Evolutionary conservation across 2,797 vertebrate species (phyloP), one percentile per base, ranked within the genome.

Genomic region (Centroberyx gerrardi): DNA sequence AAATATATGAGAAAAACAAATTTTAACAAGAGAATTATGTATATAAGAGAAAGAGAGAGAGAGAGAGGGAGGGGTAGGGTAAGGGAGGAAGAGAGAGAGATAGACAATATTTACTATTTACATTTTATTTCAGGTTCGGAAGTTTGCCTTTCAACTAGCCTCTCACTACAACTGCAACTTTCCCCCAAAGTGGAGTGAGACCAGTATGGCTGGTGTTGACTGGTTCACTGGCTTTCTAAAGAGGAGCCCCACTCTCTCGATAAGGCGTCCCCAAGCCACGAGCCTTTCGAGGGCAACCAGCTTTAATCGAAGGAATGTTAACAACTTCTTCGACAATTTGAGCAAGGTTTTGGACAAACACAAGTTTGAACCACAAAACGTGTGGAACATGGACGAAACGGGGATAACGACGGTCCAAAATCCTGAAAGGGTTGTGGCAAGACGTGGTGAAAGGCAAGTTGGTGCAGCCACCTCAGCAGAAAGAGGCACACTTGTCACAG

Each of bases 221-320:
- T 36, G 46, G 44, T 64, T 64, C 28, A 64, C 28, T 64, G 28
- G 62, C 62, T 64, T 64, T 64, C 28, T 64, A 8, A 51, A n/a
- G n/a, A n/a, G n/a, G n/a, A n/a, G n/a, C 28, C 29, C 44, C 62
- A 64, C 46, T 51, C 17, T 64, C 46, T 49, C 13, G 46, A 63
- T 49, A 63, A n/a, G 62, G 17, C 15, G 14, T 51, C 62, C 62
- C 28, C 44, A 63, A 33, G 42, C 62, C 15, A 48, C 27, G 10
- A 49, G 44, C 46, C 29, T 51, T 51, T 63, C 28, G 28, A 51
- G 28, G 27, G 44, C 46, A 48, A 63, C 46, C 62, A 49, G 61
- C 15, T 46, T 62, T 29, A 62, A 62, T 52, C 18, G 15, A 49
- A 48, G 2, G 13, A 46, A 22, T 22, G 22, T 22, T 22, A 22